phyloP scores from a whole-genome alignment of 2,888 invertebrate species.

The Hybos culiciformis region DNA sequence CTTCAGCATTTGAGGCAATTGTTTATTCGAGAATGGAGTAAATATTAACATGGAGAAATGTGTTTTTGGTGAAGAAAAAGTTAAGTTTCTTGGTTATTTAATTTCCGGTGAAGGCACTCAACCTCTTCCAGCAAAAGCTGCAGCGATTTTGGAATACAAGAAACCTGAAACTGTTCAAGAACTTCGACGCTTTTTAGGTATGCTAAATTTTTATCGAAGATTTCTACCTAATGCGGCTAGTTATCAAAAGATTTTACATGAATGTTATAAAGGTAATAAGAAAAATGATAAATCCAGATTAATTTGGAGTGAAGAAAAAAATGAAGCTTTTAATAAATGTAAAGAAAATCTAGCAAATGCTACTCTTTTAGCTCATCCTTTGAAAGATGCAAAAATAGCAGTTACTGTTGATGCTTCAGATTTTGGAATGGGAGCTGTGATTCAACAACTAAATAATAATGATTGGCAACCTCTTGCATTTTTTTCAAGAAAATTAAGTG shows the following conservation, averaged over 20 bases:
- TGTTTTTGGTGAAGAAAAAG: slow-evolving; percentile 4
- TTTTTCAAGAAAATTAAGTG: not conserved
- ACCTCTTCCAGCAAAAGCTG: slow-evolving; percentile 1
- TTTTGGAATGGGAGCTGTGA: not conserved
- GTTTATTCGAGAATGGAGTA: slow-evolving; percentile 15
- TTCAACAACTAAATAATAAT: not conserved
- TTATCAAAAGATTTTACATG: not conserved
- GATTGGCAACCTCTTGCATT: not conserved
- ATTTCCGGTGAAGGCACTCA: slow-evolving; percentile 2
- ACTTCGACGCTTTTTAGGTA: slow-evolving; percentile 4
- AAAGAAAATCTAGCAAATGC: too few species aligned
- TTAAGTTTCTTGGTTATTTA: slow-evolving; percentile 6
- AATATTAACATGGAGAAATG: slow-evolving; percentile 14
- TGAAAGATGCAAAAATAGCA: not conserved
- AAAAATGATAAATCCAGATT: too few species aligned
- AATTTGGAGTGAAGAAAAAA: too few species aligned
- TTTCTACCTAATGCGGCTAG: not conserved
- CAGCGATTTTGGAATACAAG: not conserved
- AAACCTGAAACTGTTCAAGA: slow-evolving; percentile 1
- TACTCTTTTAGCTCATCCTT: not conserved
- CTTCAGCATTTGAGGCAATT: slow-evolving; percentile 15
- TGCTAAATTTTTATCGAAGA: slow-evolving; percentile 9
- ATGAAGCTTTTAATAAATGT: too few species aligned
- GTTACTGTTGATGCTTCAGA: not conserved
- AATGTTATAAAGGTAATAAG: not conserved